Evolutionary conservation across 2,888 invertebrate species (phyloP), one percentile per base, ranked within the genome.

Genomic region (Galeopsomyia nigrocyanea): DNA sequence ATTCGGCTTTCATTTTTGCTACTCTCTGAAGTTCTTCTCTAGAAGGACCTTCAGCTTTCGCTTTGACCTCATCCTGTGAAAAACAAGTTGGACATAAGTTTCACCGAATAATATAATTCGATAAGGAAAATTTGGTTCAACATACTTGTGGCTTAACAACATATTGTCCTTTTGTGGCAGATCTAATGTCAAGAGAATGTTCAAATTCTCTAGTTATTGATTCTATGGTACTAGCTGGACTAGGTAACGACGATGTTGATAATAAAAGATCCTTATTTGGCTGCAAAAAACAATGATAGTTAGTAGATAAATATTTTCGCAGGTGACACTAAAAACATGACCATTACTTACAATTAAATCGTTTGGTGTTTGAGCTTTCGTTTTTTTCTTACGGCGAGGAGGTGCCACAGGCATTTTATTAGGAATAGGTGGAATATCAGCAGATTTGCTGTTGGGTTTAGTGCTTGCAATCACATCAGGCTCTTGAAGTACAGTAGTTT

Each of bases 401-500:
- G 96, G 96, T 68, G 95, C 92, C 51, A 94, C 88, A 3, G 93
- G 93, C 49, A 85, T 84, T 77, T 81, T 79, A 57, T 78, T 78
- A 49, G 78, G 81, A 65, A 82, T 81, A 74, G 84, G 86, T 77
- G 80, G 78, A 55, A 71, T 73, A 65, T 86, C 85, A 21, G 77
- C 75, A 26, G 77, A 71, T 75, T 86, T 86, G 46, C 84, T 82
- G 71, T 84, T 84, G 77, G 80, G 83, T 75, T 96, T 97, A 76
- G 96, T 95, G 88, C 96, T 97, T 72, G 95, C 95, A 79, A 97
- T 95, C 81, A 97, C 95, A 88, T 97, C 97, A 2, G 97, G 97
- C 87, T 96, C 96, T 83, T 92, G 92, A 84, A 91, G 88, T 58
- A 83, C 79, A 58, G 82, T 79, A 76, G 77, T 82, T 75, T 82